A percentile compares a stretch with the other conserved stretches of the same genome.
phyloP scores from a whole-genome alignment of 2,113 vertebrate genomes.

The Phodopus roborovskii region DNA sequence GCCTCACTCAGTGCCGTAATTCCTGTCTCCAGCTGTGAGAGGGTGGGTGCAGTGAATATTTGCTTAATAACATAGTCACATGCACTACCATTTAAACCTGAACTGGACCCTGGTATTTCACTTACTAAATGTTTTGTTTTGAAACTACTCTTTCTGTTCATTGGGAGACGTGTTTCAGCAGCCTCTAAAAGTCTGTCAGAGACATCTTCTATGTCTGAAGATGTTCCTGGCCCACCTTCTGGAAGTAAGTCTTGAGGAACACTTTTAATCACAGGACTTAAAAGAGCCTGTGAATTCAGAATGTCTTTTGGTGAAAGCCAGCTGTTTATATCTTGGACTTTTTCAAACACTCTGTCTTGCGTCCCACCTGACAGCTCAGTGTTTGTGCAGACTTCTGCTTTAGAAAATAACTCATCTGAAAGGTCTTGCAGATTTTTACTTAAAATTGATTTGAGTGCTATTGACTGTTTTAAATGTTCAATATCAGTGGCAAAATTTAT shows the following conservation, averaged over 20 bases:
- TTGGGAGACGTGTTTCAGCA: constrained; percentile 33
- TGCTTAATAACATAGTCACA: constrained; percentile 60
- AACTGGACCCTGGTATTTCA: background rate
- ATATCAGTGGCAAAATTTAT: constrained; percentile 43
- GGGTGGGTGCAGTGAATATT: constrained; percentile 58
- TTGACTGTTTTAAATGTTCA: constrained; percentile 71
- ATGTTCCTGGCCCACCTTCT: constrained; percentile 34
- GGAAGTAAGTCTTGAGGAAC: constrained; percentile 20
- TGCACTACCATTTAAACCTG: background rate
- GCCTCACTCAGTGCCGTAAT: background rate
- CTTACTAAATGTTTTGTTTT: constrained; percentile 74
- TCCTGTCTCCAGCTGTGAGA: background rate
- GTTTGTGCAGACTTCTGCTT: background rate
- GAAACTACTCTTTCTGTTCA: constrained; percentile 59
- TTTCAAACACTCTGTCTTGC: constrained; percentile 9
- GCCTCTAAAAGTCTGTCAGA: constrained; percentile 10
- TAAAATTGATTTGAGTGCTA: constrained; percentile 74
- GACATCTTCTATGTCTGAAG: constrained; percentile 8
- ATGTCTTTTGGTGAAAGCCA: constrained; percentile 36
- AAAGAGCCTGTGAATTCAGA: constrained; percentile 42
- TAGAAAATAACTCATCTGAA: constrained; percentile 68
- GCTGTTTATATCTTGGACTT: constrained; percentile 53
- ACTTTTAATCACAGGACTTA: constrained; percentile 56
- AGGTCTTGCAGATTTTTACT: constrained; percentile 75
- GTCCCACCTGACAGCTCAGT: background rate